Percentiles rank a stretch among this genome's conserved stretches.
Conservation (phyloP, 2,113 vertebrate genomes). For the Rhynchomys soricoides region DNA sequence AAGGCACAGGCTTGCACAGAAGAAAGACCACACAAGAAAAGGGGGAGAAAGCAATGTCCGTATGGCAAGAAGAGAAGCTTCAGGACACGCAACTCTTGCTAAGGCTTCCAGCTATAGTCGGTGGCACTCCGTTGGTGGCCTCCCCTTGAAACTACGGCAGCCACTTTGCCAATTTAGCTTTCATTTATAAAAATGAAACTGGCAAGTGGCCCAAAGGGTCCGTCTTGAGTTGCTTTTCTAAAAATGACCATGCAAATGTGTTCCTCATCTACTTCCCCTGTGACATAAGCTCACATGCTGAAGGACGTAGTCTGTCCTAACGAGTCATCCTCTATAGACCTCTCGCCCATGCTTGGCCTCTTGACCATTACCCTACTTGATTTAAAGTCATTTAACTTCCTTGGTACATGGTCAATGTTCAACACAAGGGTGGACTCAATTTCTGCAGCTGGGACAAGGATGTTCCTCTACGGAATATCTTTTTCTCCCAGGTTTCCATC, state of each 20-base stretch:
- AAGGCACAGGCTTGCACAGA: not conserved
- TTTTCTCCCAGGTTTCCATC: not conserved
- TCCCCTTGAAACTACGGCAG: not conserved
- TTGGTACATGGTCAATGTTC: not conserved
- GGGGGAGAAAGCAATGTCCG: too few relatives aligned
- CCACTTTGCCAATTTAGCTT: slow-evolving; percentile 31
- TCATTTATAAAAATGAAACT: slow-evolving; percentile 52
- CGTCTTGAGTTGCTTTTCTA: not conserved
- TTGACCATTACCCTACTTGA: not conserved
- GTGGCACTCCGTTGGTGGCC: not conserved
- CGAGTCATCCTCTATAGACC: not conserved
- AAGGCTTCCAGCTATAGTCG: not conserved
- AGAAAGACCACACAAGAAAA: not conserved
- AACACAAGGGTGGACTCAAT: not conserved
- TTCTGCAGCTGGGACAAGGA: not conserved
- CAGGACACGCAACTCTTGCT: not conserved
- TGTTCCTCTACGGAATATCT: not conserved
- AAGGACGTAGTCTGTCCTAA: not conserved
- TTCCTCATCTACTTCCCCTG: not conserved
- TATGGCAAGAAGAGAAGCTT: not conserved
- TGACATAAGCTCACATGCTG: not conserved
- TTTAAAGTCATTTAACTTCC: not conserved
- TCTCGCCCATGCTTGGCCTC: not conserved
- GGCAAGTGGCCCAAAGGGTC: not conserved
- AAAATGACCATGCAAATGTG: not conserved